A percentile compares a stretch with the other conserved stretches of the same genome.
Conservation (phyloP, 2,113 vertebrate genomes). For the Cebus imitator region DNA sequence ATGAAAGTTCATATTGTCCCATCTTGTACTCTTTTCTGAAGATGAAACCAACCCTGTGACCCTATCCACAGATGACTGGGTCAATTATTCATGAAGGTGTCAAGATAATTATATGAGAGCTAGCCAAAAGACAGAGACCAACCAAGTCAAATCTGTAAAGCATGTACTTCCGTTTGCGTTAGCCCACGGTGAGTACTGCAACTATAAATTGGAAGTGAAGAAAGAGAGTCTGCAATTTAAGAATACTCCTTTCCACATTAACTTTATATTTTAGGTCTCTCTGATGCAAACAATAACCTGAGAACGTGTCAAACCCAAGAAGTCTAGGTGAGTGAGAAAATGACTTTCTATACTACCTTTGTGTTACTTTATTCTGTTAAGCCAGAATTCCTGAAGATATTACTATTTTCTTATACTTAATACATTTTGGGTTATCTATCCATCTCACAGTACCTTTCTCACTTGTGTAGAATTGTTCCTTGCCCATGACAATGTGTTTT, state of each 20-base stretch:
- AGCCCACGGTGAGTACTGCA: rapidly evolving
- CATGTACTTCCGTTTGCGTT: background rate
- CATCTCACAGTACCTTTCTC: background rate
- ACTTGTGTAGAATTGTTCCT: background rate
- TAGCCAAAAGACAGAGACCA: background rate
- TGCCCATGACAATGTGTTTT: background rate
- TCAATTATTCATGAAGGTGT: background rate
- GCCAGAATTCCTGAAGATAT: background rate
- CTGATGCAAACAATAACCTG: background rate
- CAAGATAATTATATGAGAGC: background rate
- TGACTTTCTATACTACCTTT: background rate
- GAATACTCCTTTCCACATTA: background rate
- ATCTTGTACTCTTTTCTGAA: background rate
- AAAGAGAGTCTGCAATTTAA: background rate
- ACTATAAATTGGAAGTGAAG: background rate
- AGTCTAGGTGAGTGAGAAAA: background rate
- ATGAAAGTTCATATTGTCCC: background rate
- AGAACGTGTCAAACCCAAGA: background rate
- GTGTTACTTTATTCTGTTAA: background rate
- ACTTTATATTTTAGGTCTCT: background rate
- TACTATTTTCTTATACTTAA: background rate
- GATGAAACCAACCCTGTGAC: background rate
- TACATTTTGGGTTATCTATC: background rate
- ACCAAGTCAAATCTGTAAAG: background rate
- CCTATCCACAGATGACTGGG: background rate